Evolutionary conservation across 1,140 invertebrate genomes (phyloP).

Genomic region (Galleria mellonella): DNA sequence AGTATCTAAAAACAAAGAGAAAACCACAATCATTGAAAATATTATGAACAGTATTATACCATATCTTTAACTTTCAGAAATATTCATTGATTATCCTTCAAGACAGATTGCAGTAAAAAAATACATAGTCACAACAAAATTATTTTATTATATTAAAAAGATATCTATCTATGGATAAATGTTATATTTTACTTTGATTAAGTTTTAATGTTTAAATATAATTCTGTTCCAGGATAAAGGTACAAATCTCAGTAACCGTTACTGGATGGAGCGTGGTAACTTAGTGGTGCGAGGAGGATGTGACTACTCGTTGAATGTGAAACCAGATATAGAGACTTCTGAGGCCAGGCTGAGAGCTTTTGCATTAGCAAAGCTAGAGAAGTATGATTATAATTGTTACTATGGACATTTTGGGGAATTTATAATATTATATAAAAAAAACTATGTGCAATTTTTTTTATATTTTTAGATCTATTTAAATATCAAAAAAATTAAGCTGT

Average conservation of each 20-base stretch:
- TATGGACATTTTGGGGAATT: too few relatives aligned
- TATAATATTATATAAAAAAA: too few relatives aligned
- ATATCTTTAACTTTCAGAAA: too few relatives aligned
- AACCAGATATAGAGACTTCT: slow-evolving; percentile 67
- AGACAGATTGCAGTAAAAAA: too few relatives aligned
- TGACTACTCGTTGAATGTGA: slow-evolving; percentile 76
- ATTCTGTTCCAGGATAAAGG: slow-evolving; percentile 77
- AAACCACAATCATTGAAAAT: too few relatives aligned
- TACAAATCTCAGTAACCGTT: slow-evolving; percentile 78
- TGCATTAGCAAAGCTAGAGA: slow-evolving; percentile 81
- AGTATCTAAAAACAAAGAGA: too few relatives aligned
- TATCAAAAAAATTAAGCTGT: too few relatives aligned
- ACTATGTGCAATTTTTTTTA: too few relatives aligned
- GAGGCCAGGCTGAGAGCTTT: slow-evolving; percentile 79
- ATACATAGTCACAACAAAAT: neutral
- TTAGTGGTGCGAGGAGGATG: slow-evolving; percentile 81
- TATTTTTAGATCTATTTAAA: neutral
- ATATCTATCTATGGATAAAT: neutral
- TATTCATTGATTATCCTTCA: too few relatives aligned
- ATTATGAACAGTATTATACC: too few relatives aligned
- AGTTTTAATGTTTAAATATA: neutral
- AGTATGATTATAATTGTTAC: slow-evolving; percentile 66
- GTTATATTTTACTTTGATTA: too few relatives aligned
- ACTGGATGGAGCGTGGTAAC: slow-evolving; percentile 83
- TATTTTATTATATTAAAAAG: neutral